Evolutionary conservation across 2,888 invertebrate genomes (phyloP).

Genomic region (Apamea crenata): DNA sequence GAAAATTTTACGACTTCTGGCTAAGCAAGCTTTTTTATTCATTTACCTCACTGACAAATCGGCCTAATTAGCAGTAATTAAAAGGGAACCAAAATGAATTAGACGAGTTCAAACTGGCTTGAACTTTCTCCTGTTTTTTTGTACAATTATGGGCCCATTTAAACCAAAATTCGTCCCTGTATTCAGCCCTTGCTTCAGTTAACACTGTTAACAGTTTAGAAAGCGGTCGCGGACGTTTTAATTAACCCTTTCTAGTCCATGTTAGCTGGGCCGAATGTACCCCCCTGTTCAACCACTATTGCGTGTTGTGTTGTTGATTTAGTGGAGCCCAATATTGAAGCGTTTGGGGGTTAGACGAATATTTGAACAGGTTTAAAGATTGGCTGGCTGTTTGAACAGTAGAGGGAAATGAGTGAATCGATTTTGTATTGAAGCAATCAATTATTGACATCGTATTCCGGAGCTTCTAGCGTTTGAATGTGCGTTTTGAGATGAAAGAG

Average conservation of each 20-base stretch:
- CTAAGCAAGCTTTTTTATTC: conserved; percentile 15
- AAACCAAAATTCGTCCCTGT: conserved; percentile 56
- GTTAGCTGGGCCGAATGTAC: conserved; percentile 64
- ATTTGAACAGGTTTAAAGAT: conserved; percentile 56
- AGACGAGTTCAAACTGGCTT: conserved; percentile 25
- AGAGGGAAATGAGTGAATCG: conserved; percentile 9
- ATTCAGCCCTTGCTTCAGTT: conserved; percentile 61
- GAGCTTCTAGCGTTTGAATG: background rate
- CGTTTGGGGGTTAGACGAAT: conserved; percentile 53
- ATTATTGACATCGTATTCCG: background rate
- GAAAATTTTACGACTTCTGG: background rate
- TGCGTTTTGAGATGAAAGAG: background rate
- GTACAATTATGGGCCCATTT: conserved; percentile 22
- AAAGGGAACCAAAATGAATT: conserved; percentile 33
- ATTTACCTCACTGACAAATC: conserved; percentile 25
- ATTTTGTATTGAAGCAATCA: conserved; percentile 4
- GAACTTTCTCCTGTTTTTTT: conserved; percentile 29
- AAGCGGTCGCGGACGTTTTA: conserved; percentile 75
- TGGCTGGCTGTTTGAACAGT: conserved; percentile 10
- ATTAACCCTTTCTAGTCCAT: conserved; percentile 78
- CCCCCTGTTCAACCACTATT: conserved; percentile 60
- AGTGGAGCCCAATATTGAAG: conserved; percentile 57
- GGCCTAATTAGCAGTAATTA: conserved; percentile 40
- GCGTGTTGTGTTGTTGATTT: conserved; percentile 63
- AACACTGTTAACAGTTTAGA: conserved; percentile 70